Evolutionary conservation across 2,888 invertebrate genomes (phyloP), one percentile per base, ranked within the genome.

Genomic region (Lithosia quadra): DNA sequence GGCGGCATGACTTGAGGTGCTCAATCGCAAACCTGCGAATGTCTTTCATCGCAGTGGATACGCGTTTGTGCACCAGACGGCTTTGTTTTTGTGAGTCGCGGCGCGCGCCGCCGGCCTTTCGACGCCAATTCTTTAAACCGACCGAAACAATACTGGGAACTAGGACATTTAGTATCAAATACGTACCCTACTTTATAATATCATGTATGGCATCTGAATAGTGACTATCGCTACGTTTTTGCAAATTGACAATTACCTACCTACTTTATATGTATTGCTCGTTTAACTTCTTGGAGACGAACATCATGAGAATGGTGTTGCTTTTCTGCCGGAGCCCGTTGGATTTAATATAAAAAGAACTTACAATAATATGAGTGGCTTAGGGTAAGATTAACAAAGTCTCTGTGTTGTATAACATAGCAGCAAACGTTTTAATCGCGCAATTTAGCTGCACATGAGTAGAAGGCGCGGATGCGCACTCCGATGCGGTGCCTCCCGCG

Each of bases 61-160:
- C 86, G 86, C 88, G 84, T 77, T 83, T 84, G 83, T 74, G 86
- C 86, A 87, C 82, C 89, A 91, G 91, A 90, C 93, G 81, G 86
- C 84, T 86, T 79, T 81, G 92, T 94, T 94, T 93, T 94, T 94
- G 93, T 84, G 82, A 90, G 92, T 90, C 91, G 89, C 89, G 93
- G 86, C 91, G 90, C 89, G 89, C 91, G 90, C 86, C 87, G 79
- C 84, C 84, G 88, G 81, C 88, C 84, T 85, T 86, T 85, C 85
- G 87, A 80, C 86, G 88, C 81, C 88, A 81, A 87, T 89, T 91
- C 88, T 86, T 88, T 86, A 90, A 91, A 90, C 85, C 85, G 81
- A 80, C 86, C 85, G 86, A 87, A 84, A 84, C 89, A 85, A 92
- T 93, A 93, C 92, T 88, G 86, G 83, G 92, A 94, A 92, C 89